Percentiles rank a stretch among this genome's conserved stretches.
phyloP scores from a whole-genome alignment of 92 coral and sea anemone species.

The Parazoanthus atlanticus region DNA sequence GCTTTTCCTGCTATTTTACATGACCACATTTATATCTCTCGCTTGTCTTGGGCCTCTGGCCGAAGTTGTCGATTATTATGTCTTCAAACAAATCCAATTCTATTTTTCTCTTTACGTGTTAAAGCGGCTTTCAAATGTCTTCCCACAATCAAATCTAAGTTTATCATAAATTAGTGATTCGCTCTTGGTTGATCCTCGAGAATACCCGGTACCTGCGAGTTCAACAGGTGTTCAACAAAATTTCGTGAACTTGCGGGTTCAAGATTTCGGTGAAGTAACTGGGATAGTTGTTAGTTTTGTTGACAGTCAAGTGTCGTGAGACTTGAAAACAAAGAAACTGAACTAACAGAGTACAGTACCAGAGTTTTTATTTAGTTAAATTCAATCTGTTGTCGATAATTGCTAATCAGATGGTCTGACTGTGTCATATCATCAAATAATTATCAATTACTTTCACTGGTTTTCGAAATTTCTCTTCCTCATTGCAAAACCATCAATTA shows the following conservation, averaged over 20 bases:
- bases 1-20: not conserved
- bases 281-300: not conserved
- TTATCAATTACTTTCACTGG: not conserved
- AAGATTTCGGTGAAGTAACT: not conserved
- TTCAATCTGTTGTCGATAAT: not conserved
- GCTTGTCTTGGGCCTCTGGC: not conserved
- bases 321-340: not conserved
- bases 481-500: not conserved
- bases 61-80: not conserved
- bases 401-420: not conserved
- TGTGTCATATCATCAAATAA: not conserved
- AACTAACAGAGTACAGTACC: not conserved
- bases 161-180: constrained; percentile 14
- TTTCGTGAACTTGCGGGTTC: not conserved
- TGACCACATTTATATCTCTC: not conserved
- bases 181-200: not conserved
- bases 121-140: constrained; percentile 17
- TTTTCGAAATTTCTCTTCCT: not conserved
- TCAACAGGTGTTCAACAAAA: constrained; percentile 2
- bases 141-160: not conserved
- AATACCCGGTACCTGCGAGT: constrained; percentile 14
- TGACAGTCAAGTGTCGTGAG: not conserved
- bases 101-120: not conserved
- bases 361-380: too few relatives aligned
- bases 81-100: not conserved